A percentile compares a stretch with the other conserved stretches of the same genome.
phyloP scores from a whole-genome alignment of 2,113 vertebrate genomes.

The Protobothrops mucrosquamatus region DNA sequence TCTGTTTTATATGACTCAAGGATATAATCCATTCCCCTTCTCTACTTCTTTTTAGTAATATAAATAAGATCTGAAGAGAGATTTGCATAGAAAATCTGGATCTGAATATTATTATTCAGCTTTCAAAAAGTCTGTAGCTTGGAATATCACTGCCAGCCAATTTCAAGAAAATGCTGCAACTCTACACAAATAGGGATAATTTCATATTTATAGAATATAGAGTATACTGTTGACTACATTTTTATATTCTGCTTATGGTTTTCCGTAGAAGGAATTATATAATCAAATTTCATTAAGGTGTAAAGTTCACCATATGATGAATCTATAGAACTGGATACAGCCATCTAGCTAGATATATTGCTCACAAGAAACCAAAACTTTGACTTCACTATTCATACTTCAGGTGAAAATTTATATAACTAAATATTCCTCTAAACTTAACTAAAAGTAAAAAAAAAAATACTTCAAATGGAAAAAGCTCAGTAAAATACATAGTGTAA shows the following conservation, averaged over 20 bases:
- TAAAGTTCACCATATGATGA: neutral
- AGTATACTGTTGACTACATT: neutral
- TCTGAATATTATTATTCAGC: neutral
- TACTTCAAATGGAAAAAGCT: neutral
- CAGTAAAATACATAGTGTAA: neutral
- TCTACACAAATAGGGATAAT: neutral
- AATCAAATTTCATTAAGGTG: neutral
- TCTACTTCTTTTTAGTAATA: neutral
- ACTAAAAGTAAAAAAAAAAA: neutral
- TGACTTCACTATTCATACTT: neutral
- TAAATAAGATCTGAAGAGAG: neutral
- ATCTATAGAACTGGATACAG: neutral
- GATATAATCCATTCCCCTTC: neutral
- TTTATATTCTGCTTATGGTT: neutral
- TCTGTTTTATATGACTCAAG: neutral
- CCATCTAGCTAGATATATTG: neutral
- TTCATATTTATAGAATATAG: neutral
- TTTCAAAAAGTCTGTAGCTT: neutral
- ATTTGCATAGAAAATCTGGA: neutral
- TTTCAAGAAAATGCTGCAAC: neutral
- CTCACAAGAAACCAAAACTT: neutral
- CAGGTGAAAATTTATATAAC: neutral
- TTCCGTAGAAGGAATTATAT: neutral
- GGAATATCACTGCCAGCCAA: neutral
- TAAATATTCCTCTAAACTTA: neutral